Evolutionary conservation across 2,888 invertebrate species (phyloP).

Genomic region (Notodonta dromedarius): DNA sequence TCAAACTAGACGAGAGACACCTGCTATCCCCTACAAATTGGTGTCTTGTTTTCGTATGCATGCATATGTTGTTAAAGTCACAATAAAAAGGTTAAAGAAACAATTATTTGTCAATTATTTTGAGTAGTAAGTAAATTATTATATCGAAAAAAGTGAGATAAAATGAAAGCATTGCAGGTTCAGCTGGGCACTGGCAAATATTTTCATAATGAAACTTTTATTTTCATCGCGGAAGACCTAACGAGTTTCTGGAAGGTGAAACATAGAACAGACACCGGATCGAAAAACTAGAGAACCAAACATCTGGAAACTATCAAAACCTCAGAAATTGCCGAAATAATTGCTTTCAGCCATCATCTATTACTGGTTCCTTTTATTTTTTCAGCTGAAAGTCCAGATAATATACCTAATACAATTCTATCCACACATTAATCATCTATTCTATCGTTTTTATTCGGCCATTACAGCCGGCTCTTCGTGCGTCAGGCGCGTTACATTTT

Average conservation of each 20-base stretch:
- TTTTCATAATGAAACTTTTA: background rate
- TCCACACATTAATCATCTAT: conserved; percentile 1
- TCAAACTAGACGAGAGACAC: background rate
- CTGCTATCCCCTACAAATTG: background rate
- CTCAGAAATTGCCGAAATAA: background rate
- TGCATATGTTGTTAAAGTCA: background rate
- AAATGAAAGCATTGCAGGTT: background rate
- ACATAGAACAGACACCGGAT: too few relatives aligned
- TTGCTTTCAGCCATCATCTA: background rate
- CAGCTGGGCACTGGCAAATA: background rate
- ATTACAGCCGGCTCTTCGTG: background rate
- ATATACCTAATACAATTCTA: background rate
- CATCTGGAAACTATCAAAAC: background rate
- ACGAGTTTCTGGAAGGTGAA: too few relatives aligned
- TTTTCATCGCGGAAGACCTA: background rate
- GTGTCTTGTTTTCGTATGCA: background rate
- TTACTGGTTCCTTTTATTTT: background rate
- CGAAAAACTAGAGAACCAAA: too few relatives aligned
- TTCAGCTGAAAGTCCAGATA: background rate
- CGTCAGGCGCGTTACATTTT: conserved; percentile 3
- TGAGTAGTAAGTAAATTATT: background rate
- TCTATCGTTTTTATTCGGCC: conserved; percentile 2
- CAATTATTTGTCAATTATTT: background rate
- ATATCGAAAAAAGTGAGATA: background rate
- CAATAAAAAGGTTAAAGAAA: background rate